Percentiles rank a stretch among this genome's conserved stretches.
These are phyloP conservation scores for Junco hyemalis DNA, from an alignment of 2,113 vertebrate species.

Conservation along the genomic window DNA sequence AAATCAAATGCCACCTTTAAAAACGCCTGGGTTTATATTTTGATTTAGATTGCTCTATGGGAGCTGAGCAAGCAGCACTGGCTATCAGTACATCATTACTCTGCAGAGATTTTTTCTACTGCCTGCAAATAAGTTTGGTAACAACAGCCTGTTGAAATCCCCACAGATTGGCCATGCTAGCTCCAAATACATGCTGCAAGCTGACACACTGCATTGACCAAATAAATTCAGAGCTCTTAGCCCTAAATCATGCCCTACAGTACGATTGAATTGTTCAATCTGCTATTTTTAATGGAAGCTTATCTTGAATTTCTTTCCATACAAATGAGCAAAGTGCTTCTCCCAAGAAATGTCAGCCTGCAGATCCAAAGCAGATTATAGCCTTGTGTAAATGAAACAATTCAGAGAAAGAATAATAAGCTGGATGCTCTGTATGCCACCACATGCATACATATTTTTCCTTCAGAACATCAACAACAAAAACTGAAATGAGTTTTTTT, in stretches of 20 bases:
- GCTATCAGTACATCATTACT: conserved; percentile 21
- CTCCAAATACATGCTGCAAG: not conserved
- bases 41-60: not conserved
- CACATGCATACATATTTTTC: conserved; percentile 24
- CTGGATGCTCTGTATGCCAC: conserved; percentile 26
- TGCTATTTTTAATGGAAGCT: conserved; percentile 23
- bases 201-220: not conserved
- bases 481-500: conserved; percentile 47
- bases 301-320: conserved; percentile 35
- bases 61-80: conserved; percentile 14
- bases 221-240: not conserved
- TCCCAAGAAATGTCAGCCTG: not conserved
- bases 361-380: conserved; percentile 22
- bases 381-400: conserved; percentile 28
- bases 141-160: not conserved
- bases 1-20: conserved; percentile 33
- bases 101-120: not conserved
- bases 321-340: not conserved
- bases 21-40: not conserved
- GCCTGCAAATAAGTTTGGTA: not conserved
- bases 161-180: not conserved
- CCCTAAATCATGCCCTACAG: not conserved
- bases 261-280: not conserved
- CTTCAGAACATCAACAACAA: conserved; percentile 34
- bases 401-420: conserved; percentile 40